Evolutionary conservation across 1,140 invertebrate species (phyloP).

Genomic region (Caenorhabditis tropicalis): DNA sequence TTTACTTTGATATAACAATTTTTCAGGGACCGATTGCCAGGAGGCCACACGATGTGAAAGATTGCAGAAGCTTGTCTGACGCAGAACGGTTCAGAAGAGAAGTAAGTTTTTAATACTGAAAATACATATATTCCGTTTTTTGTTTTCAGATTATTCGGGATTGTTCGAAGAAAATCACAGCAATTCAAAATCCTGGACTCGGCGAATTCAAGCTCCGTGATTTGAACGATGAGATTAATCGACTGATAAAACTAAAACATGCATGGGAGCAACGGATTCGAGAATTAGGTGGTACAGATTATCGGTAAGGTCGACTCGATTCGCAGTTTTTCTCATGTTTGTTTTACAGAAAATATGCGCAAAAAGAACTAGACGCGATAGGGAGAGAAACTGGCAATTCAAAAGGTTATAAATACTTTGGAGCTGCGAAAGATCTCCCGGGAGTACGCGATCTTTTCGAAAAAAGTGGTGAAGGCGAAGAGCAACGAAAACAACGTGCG

Average conservation of each 20-base stretch:
- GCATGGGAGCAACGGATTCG: slow-evolving; percentile 98
- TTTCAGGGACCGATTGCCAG: slow-evolving; percentile 64
- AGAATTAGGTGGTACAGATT: slow-evolving; percentile 92
- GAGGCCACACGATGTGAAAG: slow-evolving; percentile 64
- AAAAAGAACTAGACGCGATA: slow-evolving; percentile 66
- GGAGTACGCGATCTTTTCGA: slow-evolving; percentile 96
- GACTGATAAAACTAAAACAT: slow-evolving; percentile 87
- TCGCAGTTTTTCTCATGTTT: not conserved
- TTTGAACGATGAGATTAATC: slow-evolving; percentile 99
- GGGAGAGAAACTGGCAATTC: slow-evolving; percentile 93
- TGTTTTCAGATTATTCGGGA: slow-evolving; percentile 77
- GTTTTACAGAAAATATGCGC: slow-evolving; percentile 63
- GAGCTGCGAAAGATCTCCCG: slow-evolving; percentile 96
- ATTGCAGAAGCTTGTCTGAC: slow-evolving; percentile 62
- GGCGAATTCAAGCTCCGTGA: slow-evolving; percentile 97
- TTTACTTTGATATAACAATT: too few relatives aligned
- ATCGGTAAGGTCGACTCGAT: slow-evolving; percentile 73
- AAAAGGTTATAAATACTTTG: slow-evolving; percentile 98
- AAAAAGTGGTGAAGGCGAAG: slow-evolving; percentile 77
- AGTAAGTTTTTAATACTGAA: slow-evolving; percentile 56
- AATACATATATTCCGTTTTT: slow-evolving; percentile 58
- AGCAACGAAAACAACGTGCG: slow-evolving; percentile 83
- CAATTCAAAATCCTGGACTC: slow-evolving; percentile 86
- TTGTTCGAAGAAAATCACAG: slow-evolving; percentile 96
- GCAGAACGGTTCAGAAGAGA: slow-evolving; percentile 65